phyloP scores from a whole-genome alignment of 2,797 vertebrate species.

The Hippoglossus hippoglossus region DNA sequence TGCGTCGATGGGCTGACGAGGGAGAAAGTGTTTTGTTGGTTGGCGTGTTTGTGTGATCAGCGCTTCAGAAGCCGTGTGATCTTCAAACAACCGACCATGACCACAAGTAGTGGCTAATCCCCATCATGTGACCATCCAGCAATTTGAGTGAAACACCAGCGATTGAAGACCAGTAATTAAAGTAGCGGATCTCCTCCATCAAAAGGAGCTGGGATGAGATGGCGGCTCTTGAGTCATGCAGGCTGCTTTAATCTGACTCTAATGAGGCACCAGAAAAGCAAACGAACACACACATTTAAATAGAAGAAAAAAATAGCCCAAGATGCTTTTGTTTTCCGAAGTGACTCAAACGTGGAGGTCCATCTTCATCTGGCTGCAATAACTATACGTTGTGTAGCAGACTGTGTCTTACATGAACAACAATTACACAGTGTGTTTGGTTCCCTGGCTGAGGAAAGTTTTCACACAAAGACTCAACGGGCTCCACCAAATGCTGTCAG shows the following conservation, averaged over 20 bases:
- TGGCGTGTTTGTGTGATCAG: conserved; percentile 58
- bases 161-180: conserved; percentile 71
- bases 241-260: conserved; percentile 69
- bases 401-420: conserved; percentile 65
- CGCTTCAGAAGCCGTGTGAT: conserved; percentile 61
- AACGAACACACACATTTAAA: conserved; percentile 33
- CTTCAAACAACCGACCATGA: conserved; percentile 67
- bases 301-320: neutral
- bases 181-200: conserved; percentile 63
- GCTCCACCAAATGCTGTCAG: conserved; percentile 73
- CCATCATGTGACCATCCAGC: conserved; percentile 71
- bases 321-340: conserved; percentile 65
- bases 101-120: conserved; percentile 67
- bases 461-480: conserved; percentile 78
- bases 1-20: conserved; percentile 28
- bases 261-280: conserved; percentile 69
- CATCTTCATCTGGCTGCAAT: conserved; percentile 66
- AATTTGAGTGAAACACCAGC: conserved; percentile 66
- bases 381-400: conserved; percentile 47
- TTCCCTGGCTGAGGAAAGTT: conserved; percentile 63
- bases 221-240: conserved; percentile 68
- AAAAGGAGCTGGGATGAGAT: conserved; percentile 66
- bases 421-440: conserved; percentile 74
- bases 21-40: conserved; percentile 48
- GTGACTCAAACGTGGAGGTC: conserved; percentile 48